Conservation (phyloP, 2,113 vertebrate genomes). For the Scartelaos histophorus region DNA sequence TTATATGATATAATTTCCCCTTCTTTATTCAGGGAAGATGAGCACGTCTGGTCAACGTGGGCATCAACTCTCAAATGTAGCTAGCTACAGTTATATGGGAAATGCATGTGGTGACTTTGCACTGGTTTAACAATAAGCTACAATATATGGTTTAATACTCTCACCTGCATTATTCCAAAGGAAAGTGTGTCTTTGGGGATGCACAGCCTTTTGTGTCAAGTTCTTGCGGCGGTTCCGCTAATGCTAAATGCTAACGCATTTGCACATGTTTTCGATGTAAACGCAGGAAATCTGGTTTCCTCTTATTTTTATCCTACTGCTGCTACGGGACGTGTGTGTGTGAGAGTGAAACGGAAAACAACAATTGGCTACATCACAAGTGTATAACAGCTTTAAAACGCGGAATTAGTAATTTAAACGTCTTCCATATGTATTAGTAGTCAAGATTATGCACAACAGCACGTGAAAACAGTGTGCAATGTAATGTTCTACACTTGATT, state of each 20-base stretch:
- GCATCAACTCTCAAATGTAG: conserved; percentile 36
- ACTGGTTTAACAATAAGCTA: too few relatives aligned
- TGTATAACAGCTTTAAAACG: not conserved
- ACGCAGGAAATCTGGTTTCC: not conserved
- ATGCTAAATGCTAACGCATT: conserved; percentile 63
- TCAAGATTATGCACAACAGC: not conserved
- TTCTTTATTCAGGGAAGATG: conserved; percentile 44
- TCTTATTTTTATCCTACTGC: not conserved
- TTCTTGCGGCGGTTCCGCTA: conserved; percentile 12
- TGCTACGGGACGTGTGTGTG: not conserved
- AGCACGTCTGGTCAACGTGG: conserved; percentile 55
- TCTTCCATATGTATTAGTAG: not conserved
- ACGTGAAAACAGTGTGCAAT: not conserved
- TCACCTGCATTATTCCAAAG: not conserved
- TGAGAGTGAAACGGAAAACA: too few relatives aligned
- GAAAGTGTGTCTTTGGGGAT: not conserved
- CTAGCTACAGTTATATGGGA: conserved; percentile 18
- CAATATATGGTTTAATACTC: not conserved
- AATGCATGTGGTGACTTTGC: not conserved
- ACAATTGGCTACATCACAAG: not conserved
- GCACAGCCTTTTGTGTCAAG: not conserved
- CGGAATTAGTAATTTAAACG: not conserved
- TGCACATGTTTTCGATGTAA: conserved; percentile 45
- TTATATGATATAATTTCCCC: not conserved
- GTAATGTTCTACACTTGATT: not conserved